Percentiles rank a stretch among this genome's conserved stretches.
These are phyloP conservation scores for Cynodonichthys magdalenae DNA, from an alignment of 2,797 vertebrate genomes.

Conservation along the genomic window DNA sequence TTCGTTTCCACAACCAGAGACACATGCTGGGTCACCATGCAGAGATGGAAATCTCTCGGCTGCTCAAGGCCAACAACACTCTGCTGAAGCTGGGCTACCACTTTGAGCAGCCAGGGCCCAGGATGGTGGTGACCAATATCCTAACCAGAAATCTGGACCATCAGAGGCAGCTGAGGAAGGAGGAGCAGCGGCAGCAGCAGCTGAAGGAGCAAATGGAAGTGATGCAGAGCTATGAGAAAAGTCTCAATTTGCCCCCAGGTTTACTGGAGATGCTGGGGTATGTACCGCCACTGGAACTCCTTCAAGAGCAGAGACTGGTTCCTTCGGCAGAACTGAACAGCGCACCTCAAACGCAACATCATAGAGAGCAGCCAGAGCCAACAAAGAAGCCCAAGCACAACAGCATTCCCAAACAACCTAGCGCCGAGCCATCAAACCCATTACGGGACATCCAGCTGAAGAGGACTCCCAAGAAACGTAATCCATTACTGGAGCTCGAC, in stretches of 20 bases:
- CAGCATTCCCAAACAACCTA: constrained; percentile 36
- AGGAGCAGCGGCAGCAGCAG: constrained; percentile 90
- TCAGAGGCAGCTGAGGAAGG: constrained; percentile 91
- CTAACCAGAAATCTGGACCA: constrained; percentile 93
- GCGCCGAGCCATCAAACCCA: constrained; percentile 61
- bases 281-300: constrained; percentile 77
- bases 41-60: constrained; percentile 95
- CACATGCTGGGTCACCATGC: constrained; percentile 97
- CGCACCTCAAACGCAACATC: constrained; percentile 11
- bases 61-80: constrained; percentile 94
- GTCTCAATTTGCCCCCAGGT: constrained; percentile 88
- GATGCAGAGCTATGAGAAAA: constrained; percentile 88
- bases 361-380: constrained; percentile 35
- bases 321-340: constrained; percentile 24
- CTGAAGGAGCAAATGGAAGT: constrained; percentile 86
- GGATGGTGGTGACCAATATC: constrained; percentile 98
- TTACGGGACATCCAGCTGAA: constrained; percentile 86
- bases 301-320: constrained; percentile 64
- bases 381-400: constrained; percentile 58
- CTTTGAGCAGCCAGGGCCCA: constrained; percentile 93
- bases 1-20: constrained; percentile 98
- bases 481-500: constrained; percentile 77
- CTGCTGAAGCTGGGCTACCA: constrained; percentile 98
- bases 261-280: constrained; percentile 90
- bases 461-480: constrained; percentile 80